Base-by-base conservation (phyloP, 1,140 invertebrate genomes). In the Rhynchophorus ferrugineus region DNA sequence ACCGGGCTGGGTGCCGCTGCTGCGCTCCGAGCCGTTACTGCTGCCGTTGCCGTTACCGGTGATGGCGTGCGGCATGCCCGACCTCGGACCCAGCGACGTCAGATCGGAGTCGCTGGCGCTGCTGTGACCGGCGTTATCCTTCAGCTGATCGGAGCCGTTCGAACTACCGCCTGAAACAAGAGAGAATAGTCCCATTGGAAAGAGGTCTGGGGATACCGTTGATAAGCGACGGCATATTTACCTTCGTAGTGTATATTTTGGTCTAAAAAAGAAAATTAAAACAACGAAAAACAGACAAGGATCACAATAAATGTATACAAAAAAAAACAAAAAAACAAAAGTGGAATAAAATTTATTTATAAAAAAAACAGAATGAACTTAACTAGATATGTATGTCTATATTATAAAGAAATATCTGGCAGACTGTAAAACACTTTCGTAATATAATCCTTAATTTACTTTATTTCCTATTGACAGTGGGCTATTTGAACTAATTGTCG, bases 1-100 rank as follows among this genome's bases (percentile, higher is more conserved):
- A 29, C 66, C 64, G 9, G 65, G 65, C 46, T 67, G 65, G 7
- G 66, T 68, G 19, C 68, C 68, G 57, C 69, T 74, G 72, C 68
- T 80, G 72, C 54, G 78, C 73, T 61, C 79, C 71, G 65, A 68
- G 29, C 68, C 65, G 56, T 68, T 69, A 42, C 66, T 67, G 11
- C 73, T 74, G 45, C 79, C 73, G 46, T 79, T 77, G 8, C 77
- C 79, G 63, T 80, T 81, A 16, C 78, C 77, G 20, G 58, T 56
- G 1, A 60, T 52, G 36, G 42, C 35, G 19, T 56, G 49, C 18
- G 59, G 11, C 17, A 54, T 50, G 0, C 56, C 60, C 18, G 62
- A 65, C 13, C 65, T 53, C 0, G 67, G 66, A 3, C 67, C 67
- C 33, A 69, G 44, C 3, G 67, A 69, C 1, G 67, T 69, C 16